Base-by-base conservation (phyloP, 2,888 invertebrate genomes). In the Cantharis rufa region DNA sequence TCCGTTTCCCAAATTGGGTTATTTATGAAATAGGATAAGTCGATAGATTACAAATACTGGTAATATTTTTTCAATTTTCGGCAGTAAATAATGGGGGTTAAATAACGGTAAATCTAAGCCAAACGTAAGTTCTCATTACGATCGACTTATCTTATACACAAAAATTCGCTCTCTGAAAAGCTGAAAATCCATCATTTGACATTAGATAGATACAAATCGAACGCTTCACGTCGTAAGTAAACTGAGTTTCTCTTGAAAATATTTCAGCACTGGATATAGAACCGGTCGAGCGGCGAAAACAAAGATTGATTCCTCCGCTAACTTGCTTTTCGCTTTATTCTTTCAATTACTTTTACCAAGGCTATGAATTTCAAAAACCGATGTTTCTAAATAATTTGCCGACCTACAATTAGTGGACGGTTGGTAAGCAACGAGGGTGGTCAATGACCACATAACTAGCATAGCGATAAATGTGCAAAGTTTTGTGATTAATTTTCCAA, bases 321-420 rank as follows among this genome's bases (percentile, higher is more conserved):
- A 66, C 62, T 69, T 74, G 61, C 32, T 64, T 74, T 24, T 66
- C 21, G 64, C 32, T 64, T 63, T 21, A 70, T 70, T 61, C 66
- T 18, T 70, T 74, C 70, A 74, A 74, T 74, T 70, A 70, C 74
- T 70, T 62, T 74, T 74, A 62, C 69, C 73, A 69, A 27, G 48
- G 28, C 69, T 48, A 48, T 48, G 48, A 48, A 48, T 48, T 48
- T 48, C 48, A 48, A 48, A 48, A 48, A n/a, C 48, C 48, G n/a
- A 48, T 48, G 48, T 48, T n/a, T 48, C 48, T n/a, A 48, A 48
- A 48, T 48, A n/a, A 48, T 48, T 48, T 48, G 48, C 48, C n/a
- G 48, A 48, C 48, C 48, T 48, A 48, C 48, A 48, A 48, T 48
- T 48, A 64, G 64, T 64, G 21, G 18, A 64, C 16, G 64, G 13